A percentile compares a stretch with the other conserved stretches of the same genome.
Conservation (phyloP, 2,888 invertebrate species). For the Chymomyza amoena region DNA sequence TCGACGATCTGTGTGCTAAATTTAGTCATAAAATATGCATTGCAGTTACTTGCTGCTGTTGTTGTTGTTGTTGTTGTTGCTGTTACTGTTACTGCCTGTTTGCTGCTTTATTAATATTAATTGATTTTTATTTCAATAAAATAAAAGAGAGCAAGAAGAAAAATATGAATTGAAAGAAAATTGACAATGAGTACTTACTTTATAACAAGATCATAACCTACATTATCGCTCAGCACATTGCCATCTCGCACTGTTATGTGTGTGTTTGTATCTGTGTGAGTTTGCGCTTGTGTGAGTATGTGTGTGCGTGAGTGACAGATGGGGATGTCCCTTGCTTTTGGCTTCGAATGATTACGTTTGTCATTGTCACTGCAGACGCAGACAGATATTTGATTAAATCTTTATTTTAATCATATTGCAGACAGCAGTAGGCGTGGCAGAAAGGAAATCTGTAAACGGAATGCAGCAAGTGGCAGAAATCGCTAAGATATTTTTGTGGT, state of each 20-base stretch:
- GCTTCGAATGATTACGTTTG: neutral
- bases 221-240: conserved; percentile 28
- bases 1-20: conserved; percentile 27
- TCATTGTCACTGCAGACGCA: neutral
- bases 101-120: conserved; percentile 35
- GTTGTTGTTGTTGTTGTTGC: neutral
- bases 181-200: conserved; percentile 2
- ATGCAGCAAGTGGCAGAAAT: no score
- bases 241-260: neutral
- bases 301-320: neutral
- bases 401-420: neutral
- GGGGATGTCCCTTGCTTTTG: neutral
- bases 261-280: neutral
- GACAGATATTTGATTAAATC: neutral
- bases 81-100: neutral
- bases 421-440: neutral
- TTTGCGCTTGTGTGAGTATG: neutral
- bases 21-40: conserved; percentile 34
- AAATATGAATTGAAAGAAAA: conserved; percentile 20
- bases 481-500: no score
- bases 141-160: neutral
- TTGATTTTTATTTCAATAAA: conserved; percentile 32
- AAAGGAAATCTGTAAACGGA: neutral
- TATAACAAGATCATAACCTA: conserved; percentile 41
- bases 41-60: conserved; percentile 3